phyloP scores from a whole-genome alignment of 1,140 invertebrate genomes.

The Cydia fagiglandana region DNA sequence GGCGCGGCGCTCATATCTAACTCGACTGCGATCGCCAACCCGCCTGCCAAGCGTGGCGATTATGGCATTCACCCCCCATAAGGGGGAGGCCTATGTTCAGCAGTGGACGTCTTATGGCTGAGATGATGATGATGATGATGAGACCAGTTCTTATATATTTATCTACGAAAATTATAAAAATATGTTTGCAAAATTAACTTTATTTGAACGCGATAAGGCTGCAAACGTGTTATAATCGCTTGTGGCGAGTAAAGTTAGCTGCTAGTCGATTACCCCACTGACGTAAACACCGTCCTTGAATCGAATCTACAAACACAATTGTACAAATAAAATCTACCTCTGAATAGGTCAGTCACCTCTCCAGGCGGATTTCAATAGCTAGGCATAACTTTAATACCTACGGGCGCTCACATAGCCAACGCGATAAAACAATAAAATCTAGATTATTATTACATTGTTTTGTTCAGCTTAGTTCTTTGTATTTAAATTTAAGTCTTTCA shows the following conservation, averaged over 20 bases:
- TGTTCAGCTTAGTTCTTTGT: conserved; percentile 1
- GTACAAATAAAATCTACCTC: conserved; percentile 55
- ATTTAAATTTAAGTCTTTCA: conserved; percentile 1
- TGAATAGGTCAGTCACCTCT: conserved; percentile 60
- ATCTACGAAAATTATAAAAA: conserved; percentile 18
- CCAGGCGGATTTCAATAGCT: conserved; percentile 16
- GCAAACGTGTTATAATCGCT: conserved; percentile 36
- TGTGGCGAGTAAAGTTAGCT: neutral
- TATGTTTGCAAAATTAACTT: conserved; percentile 34
- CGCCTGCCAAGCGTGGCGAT: too few relatives aligned
- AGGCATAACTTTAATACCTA: neutral
- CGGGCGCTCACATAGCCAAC: neutral
- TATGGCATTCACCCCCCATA: too few relatives aligned
- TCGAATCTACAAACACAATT: conserved; percentile 63
- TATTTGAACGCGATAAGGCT: conserved; percentile 41
- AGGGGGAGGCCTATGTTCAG: too few relatives aligned
- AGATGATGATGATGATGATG: too few relatives aligned
- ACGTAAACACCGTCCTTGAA: conserved; percentile 69
- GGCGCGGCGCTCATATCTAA: too few relatives aligned
- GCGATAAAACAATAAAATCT: conserved; percentile 28
- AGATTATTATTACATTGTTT: conserved; percentile 23
- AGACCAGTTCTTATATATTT: conserved; percentile 33
- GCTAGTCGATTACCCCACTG: conserved; percentile 52
- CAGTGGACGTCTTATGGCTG: too few relatives aligned
- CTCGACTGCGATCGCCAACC: too few relatives aligned